Base-by-base conservation (phyloP, 2,797 vertebrate species). In the Phoebastria nigripes region DNA sequence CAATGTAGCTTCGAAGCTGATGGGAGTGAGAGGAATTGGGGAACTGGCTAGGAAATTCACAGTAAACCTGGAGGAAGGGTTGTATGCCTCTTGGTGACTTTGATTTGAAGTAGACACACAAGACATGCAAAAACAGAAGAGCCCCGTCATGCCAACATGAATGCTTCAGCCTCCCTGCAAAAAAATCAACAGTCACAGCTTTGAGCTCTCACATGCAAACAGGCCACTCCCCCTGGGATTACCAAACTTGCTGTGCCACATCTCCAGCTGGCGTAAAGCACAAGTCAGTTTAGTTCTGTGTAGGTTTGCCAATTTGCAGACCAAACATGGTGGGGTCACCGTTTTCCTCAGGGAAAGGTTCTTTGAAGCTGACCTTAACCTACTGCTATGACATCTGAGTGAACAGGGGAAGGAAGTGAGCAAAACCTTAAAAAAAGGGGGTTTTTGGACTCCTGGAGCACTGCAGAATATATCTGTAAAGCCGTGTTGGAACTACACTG, bases 91-190 rank as follows among this genome's bases (percentile, higher is more conserved):
- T 67, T 52, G 33, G 26, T 69, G 49, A 55, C 41, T 81, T 61
- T 52, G 22, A 71, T 96, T 66, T 42, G n/a, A 92, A 84, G 51
- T 51, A 86, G 51, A 37, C 8, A 12, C 19, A 24, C 6, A n/a
- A 52, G 59, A 51, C 21, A 15, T 7, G 31, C 24, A 72, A 84
- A 84, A 56, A 10, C 15, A 58, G 22, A 61, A 41, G 4, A 81
- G 15, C 24, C 9, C 6, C 0, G 0, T 16, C 2, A 0, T 69
- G 24, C 28, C 18, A 66, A 65, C 15, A 17, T 46, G 29, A 87
- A 15, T 73, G 83, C 47, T 88, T 74, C 28, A 66, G 28, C n/a
- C 37, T 76, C 39, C 17, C 22, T 81, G 77, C 7, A 70, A 52
- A 76, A 41, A 59, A 54, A 67, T 47, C 12, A 24, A 7, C 47